Conservation (phyloP, 2,797 vertebrate genomes). For the Tokudaia muenninki region DNA sequence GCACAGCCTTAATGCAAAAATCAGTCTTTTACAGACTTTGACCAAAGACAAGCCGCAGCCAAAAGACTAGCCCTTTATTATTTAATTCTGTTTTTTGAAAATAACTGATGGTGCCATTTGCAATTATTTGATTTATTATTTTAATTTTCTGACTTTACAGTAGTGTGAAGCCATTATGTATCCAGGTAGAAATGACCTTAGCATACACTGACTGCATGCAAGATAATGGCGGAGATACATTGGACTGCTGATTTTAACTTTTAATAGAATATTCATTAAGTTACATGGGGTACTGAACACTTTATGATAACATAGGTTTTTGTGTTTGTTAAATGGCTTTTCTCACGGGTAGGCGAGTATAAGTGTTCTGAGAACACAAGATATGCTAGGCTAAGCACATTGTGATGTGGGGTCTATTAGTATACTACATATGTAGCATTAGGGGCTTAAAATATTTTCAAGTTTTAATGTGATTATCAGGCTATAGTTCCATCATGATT, state of each 20-base stretch:
- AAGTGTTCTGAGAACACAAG: not conserved
- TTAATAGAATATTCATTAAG: not conserved
- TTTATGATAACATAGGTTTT: not conserved
- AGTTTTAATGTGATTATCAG: not conserved
- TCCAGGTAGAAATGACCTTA: not conserved
- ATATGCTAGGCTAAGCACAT: not conserved
- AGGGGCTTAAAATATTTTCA: not conserved
- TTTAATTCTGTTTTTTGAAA: not conserved
- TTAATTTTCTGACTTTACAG: not conserved
- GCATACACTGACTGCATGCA: not conserved
- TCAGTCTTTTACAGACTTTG: not conserved
- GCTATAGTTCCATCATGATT: not conserved
- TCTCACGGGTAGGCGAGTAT: not conserved
- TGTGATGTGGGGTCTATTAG: not conserved
- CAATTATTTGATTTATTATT: not conserved
- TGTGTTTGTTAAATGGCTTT: not conserved
- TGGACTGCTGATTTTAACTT: not conserved
- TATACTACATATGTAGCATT: not conserved
- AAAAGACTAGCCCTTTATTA: not conserved
- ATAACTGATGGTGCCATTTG: not conserved
- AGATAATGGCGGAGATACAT: not conserved
- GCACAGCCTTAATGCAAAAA: fast-evolving
- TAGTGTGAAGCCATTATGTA: not conserved
- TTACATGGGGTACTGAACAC: not conserved
- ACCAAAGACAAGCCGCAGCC: not conserved